A percentile compares a stretch with the other conserved stretches of the same genome.
phyloP scores from a whole-genome alignment of 2,888 invertebrate species.

The Charanyca ferruginea region DNA sequence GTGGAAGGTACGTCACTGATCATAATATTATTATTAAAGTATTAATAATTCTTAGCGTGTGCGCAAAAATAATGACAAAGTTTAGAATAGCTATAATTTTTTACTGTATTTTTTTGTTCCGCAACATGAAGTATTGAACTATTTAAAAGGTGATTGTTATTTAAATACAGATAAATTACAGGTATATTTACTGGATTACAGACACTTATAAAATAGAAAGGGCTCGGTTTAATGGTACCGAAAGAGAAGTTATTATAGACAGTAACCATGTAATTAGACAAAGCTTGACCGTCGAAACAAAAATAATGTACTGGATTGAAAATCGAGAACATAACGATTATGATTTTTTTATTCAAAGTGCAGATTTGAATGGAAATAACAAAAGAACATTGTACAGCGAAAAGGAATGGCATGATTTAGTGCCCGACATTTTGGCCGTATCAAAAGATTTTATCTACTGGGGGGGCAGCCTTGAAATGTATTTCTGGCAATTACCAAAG shows the following conservation, averaged over 20 bases:
- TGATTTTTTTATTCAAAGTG: constrained; percentile 93
- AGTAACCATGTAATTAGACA: constrained; percentile 92
- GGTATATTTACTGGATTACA: constrained; percentile 97
- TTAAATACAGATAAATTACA: constrained; percentile 76
- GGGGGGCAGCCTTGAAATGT: constrained; percentile 92
- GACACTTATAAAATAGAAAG: constrained; percentile 94
- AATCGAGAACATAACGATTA: constrained; percentile 92
- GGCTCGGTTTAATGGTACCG: constrained; percentile 93
- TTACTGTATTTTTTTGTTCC: too few species aligned
- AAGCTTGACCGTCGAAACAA: constrained; percentile 93
- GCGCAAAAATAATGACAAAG: too few species aligned
- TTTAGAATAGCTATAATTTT: too few species aligned
- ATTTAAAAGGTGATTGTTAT: too few species aligned
- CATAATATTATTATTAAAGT: neutral
- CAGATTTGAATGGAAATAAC: constrained; percentile 93
- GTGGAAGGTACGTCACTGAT: neutral
- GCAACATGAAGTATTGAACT: too few species aligned
- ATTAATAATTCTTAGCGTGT: neutral
- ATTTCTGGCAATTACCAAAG: constrained; percentile 92
- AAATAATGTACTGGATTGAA: constrained; percentile 95
- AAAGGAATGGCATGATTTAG: constrained; percentile 81
- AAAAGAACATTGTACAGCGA: constrained; percentile 91
- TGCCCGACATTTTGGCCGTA: constrained; percentile 93
- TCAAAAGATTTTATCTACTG: constrained; percentile 94
- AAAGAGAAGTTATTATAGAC: constrained; percentile 91